Evolutionary conservation across 2,888 invertebrate species (phyloP).

Genomic region (Orchesellides sinensis): DNA sequence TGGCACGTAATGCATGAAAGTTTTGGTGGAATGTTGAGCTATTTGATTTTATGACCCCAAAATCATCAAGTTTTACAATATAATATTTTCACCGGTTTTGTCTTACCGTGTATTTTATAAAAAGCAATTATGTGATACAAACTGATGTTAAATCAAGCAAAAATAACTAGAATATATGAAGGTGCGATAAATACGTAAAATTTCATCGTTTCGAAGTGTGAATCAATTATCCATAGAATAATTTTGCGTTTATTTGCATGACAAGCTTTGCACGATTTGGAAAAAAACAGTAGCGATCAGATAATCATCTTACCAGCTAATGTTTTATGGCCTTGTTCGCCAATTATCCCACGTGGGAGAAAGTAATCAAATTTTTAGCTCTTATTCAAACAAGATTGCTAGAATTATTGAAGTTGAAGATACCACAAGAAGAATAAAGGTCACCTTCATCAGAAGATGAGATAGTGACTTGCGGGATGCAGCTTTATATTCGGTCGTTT

Average conservation of each 20-base stretch:
- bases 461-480: background rate
- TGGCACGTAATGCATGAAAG: slow-evolving; percentile 14
- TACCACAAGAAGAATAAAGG: slow-evolving; percentile 15
- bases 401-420: slow-evolving; percentile 4
- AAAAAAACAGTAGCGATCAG: slow-evolving; percentile 45
- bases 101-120: too few relatives aligned
- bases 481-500: too few relatives aligned
- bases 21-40: background rate
- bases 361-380: slow-evolving; percentile 3
- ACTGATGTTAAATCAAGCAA: too few relatives aligned
- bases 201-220: too few relatives aligned
- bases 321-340: slow-evolving; percentile 41
- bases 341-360: slow-evolving; percentile 40
- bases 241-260: too few relatives aligned
- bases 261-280: background rate
- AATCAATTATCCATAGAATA: too few relatives aligned
- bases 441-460: slow-evolving; percentile 20
- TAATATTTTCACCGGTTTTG: too few relatives aligned
- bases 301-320: slow-evolving; percentile 8
- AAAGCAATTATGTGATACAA: too few relatives aligned
- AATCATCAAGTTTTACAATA: slow-evolving; percentile 12
- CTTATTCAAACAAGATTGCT: background rate
- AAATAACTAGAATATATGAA: too few relatives aligned
- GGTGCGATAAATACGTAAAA: too few relatives aligned
- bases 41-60: slow-evolving; percentile 26